Percentiles rank a stretch among this genome's conserved stretches.
Evolutionary conservation across 2,888 invertebrate genomes (phyloP).

Genomic region (Lutraria lutraria): DNA sequence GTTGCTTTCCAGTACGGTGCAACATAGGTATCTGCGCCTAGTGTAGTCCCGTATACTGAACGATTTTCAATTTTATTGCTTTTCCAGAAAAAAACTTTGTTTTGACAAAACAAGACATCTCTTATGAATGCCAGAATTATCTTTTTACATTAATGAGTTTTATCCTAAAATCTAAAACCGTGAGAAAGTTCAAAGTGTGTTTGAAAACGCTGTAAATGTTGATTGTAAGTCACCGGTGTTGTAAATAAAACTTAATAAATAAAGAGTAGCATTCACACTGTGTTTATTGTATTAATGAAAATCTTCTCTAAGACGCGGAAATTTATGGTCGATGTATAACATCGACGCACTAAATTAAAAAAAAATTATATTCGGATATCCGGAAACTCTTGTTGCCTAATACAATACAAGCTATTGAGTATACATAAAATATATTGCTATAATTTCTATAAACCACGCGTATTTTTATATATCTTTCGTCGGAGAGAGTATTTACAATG

Average conservation of each 20-base stretch:
- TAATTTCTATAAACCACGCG: no score
- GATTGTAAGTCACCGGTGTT: background rate
- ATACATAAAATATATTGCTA: no score
- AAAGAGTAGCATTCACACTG: background rate
- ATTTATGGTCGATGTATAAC: background rate
- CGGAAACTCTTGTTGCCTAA: no score
- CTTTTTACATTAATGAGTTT: background rate
- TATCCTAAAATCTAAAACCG: background rate
- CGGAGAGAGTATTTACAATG: no score
- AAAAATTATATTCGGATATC: no score
- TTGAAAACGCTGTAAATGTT: constrained; percentile 1
- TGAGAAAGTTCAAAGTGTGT: background rate
- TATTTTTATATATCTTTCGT: no score
- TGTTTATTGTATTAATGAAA: constrained; percentile 3
- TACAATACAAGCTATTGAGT: no score
- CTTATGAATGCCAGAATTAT: background rate
- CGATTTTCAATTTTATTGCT: constrained; percentile 17
- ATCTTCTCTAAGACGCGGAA: background rate
- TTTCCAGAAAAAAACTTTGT: constrained; percentile 10
- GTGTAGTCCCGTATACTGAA: background rate
- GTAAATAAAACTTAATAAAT: background rate
- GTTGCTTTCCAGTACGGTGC: background rate
- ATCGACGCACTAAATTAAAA: background rate
- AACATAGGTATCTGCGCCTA: background rate
- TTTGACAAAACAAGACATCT: constrained; percentile 12